Percentiles rank a stretch among this genome's conserved stretches.
These are phyloP conservation scores for Cosmia pyralina DNA, from an alignment of 2,888 invertebrate species.

Conservation along the genomic window DNA sequence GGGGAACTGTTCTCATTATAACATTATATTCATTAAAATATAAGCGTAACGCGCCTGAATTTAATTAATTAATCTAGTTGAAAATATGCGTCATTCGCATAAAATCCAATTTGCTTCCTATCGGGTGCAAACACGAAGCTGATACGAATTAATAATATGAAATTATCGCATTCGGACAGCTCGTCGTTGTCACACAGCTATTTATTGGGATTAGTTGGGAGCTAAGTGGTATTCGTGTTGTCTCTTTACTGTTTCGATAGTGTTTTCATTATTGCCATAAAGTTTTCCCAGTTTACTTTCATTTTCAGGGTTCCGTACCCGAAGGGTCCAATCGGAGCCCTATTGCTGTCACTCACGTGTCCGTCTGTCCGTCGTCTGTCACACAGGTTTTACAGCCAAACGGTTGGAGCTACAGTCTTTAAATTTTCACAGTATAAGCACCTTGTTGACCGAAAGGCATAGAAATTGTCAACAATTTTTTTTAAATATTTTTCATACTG, in stretches of 20 bases:
- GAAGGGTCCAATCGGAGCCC: too few relatives aligned
- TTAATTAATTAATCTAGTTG: constrained; percentile 82
- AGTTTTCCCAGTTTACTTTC: constrained; percentile 8
- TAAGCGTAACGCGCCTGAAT: constrained; percentile 71
- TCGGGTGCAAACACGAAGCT: constrained; percentile 80
- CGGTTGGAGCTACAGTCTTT: too few relatives aligned
- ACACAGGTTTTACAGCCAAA: too few relatives aligned
- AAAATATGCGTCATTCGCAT: constrained; percentile 84
- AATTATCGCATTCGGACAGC: constrained; percentile 82
- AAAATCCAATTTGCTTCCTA: constrained; percentile 85
- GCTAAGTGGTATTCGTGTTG: constrained; percentile 39
- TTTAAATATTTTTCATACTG: too few relatives aligned
- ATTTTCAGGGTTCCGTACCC: constrained; percentile 8
- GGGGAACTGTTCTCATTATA: constrained; percentile 61
- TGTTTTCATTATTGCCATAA: constrained; percentile 3
- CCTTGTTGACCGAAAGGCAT: too few relatives aligned
- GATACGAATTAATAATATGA: constrained; percentile 83
- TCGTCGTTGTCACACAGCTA: constrained; percentile 66
- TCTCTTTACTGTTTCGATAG: constrained; percentile 25
- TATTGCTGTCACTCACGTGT: too few relatives aligned
- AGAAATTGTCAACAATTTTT: too few relatives aligned
- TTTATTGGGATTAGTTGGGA: constrained; percentile 73
- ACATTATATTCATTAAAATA: constrained; percentile 69
- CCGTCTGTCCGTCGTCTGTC: too few relatives aligned
- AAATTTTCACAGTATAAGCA: too few relatives aligned